Evolutionary conservation across 2,113 vertebrate genomes (phyloP), one percentile per base, ranked within the genome.

Genomic region (Etheostoma cragini): DNA sequence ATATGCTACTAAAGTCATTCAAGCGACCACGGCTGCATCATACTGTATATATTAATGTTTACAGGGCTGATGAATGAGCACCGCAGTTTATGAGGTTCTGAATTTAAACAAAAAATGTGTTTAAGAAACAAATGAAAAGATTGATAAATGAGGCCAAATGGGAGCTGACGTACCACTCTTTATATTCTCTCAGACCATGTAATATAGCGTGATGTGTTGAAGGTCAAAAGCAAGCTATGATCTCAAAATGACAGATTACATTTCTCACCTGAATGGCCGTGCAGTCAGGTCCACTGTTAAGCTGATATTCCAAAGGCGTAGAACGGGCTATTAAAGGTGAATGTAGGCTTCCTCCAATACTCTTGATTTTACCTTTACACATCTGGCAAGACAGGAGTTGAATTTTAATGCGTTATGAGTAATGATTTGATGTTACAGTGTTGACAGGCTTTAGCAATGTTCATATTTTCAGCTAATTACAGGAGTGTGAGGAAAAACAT

Each of bases 201-300:
- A 78, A 84, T 83, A 57, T 63, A 24, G 65, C 38, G 7, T 63
- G 65, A 86, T 54, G 42, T 73, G 70, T 5, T 89, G 70, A 89
- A 87, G 87, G 88, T 91, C 91, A 83, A 69, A 89, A 74, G 45
- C 73, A 64, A 85, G 85, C 81, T 75, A 65, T 53, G 79, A 83
- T 86, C 64, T 57, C 63, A 79, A 83, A 70, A 79, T 86, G 81
- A 82, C 79, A 79, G 73, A 87, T 87, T 83, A 22, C 56, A 72
- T 82, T 64, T 69, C 38, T 62, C 56, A 78, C 58, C 63, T 47
- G 69, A 84, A 80, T 80, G 49, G 30, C 67, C 72, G 50, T 19
- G 69, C 78, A 75, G 63, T 79, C 52, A 50, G 57, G 11, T 61
- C 63, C 42, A 5, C 53, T 52, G 52, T 80, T 78, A 65, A 83